Conservation (phyloP, 1,140 invertebrate species). For the Halesus radiatus region DNA sequence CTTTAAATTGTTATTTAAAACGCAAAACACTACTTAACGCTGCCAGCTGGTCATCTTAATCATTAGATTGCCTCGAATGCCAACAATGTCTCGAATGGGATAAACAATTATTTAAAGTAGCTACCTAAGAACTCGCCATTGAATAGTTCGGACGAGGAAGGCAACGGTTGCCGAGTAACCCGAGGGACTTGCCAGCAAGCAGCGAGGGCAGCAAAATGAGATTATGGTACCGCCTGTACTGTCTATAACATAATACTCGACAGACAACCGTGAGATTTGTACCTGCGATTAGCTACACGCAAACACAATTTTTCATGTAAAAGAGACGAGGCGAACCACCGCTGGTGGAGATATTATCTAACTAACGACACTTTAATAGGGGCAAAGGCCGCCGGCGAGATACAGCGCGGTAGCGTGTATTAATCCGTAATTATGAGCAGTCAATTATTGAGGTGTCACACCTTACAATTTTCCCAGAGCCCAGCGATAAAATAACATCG, state of each 20-base stretch:
- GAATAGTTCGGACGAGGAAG: neutral
- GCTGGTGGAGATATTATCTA: conserved; percentile 44
- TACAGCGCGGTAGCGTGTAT: conserved; percentile 46
- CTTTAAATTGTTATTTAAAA: too few relatives aligned
- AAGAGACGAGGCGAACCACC: conserved; percentile 41
- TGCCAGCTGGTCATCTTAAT: neutral
- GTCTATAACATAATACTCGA: conserved; percentile 34
- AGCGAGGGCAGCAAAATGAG: conserved; percentile 26
- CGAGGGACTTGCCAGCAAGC: neutral
- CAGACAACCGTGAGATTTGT: conserved; percentile 40
- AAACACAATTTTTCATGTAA: conserved; percentile 31
- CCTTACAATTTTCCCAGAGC: conserved; percentile 45
- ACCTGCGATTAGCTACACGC: conserved; percentile 43
- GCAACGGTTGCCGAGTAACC: too few relatives aligned
- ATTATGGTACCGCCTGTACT: conserved; percentile 23
- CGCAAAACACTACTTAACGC: too few relatives aligned
- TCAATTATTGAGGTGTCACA: conserved; percentile 51
- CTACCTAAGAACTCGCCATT: neutral
- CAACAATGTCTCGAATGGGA: neutral
- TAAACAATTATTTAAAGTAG: neutral
- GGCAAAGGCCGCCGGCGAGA: conserved; percentile 41
- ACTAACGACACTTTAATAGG: conserved; percentile 56
- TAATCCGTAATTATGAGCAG: conserved; percentile 55
- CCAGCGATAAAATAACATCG: conserved; percentile 47
- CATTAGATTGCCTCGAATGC: neutral